A percentile compares a stretch with the other conserved stretches of the same genome.
phyloP scores from a whole-genome alignment of 2,797 vertebrate genomes.

The Enteromius mattozi region DNA sequence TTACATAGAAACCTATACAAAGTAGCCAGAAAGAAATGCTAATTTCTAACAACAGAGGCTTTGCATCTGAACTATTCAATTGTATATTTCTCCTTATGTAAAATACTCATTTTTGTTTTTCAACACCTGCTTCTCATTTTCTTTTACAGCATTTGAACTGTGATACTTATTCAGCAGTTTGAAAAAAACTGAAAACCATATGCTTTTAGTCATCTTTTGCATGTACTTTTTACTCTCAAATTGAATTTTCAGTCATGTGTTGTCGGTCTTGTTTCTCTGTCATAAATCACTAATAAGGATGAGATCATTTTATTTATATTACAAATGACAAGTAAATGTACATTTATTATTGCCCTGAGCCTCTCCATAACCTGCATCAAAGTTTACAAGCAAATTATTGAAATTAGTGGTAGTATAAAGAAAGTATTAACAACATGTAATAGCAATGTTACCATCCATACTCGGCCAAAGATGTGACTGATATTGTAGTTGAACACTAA shows the following conservation, averaged over 20 bases:
- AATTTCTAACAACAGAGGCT: no score
- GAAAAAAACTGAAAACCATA: background rate
- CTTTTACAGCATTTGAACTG: background rate
- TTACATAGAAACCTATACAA: no score
- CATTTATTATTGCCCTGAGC: conserved; percentile 11
- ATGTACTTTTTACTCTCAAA: background rate
- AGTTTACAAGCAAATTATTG: background rate
- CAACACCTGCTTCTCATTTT: background rate
- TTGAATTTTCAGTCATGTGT: background rate
- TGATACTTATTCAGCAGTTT: conserved; percentile 16
- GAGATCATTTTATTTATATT: background rate
- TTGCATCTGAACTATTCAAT: background rate
- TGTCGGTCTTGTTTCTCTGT: background rate
- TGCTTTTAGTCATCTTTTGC: background rate
- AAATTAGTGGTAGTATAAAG: background rate
- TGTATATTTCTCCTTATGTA: background rate
- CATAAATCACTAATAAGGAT: background rate
- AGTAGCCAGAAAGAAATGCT: no score
- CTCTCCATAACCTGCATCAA: conserved; percentile 8
- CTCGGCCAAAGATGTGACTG: background rate
- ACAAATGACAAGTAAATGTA: conserved; percentile 2
- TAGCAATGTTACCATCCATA: background rate
- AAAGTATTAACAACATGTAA: background rate
- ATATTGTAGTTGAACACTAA: background rate
- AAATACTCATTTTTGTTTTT: background rate